Evolutionary conservation across 2,888 invertebrate genomes (phyloP), one percentile per base, ranked within the genome.

Genomic region (Drosophila merina): DNA sequence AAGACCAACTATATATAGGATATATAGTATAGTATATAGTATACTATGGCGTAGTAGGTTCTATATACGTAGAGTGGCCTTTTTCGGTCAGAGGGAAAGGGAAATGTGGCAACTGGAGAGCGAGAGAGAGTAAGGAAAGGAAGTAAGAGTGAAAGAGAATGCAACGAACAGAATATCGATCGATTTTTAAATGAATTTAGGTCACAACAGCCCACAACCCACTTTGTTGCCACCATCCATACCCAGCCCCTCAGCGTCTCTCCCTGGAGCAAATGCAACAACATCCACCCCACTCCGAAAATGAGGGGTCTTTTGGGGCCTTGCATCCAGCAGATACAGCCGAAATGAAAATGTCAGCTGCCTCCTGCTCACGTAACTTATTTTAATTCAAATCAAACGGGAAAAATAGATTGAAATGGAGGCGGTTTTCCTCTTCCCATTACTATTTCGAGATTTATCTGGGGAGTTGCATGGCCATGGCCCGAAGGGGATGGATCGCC

Each of bases 171-270:
- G 48, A 88, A 79, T 86, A 84, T 84, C 84, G 84, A 84, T 84
- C 84, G 84, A 86, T 77, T 86, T 77, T 86, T 80, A 84, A 84
- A 88, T 86, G 86, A 80, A 88, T 84, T 88, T 84, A 74, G 84
- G 84, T 84, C 84, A 88, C 70, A 62, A 48, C 60, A 12, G 40
- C 70, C 52, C 51, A 45, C 49, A 40, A 38, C 54, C 40, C 44
- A 44, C 68, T 12, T 25, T 36, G 33, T 7, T 25, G 12, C 40
- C 40, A n/a, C 14, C 36, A 9, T 25, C 44, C 40, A 7, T 31
- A 4, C 38, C 6, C 33, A 54, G n/a, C 59, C 58, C 44, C 25
- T 52, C 1, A 10, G 14, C 14, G 14, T 14, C 14, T 14, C 47
- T 20, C 49, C 68, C 56, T 36, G 58, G 36, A 66, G 66, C 44